These are phyloP conservation scores for Drosophila peninsularis DNA, from an alignment of 2,888 invertebrate species.

Conservation along the genomic window DNA sequence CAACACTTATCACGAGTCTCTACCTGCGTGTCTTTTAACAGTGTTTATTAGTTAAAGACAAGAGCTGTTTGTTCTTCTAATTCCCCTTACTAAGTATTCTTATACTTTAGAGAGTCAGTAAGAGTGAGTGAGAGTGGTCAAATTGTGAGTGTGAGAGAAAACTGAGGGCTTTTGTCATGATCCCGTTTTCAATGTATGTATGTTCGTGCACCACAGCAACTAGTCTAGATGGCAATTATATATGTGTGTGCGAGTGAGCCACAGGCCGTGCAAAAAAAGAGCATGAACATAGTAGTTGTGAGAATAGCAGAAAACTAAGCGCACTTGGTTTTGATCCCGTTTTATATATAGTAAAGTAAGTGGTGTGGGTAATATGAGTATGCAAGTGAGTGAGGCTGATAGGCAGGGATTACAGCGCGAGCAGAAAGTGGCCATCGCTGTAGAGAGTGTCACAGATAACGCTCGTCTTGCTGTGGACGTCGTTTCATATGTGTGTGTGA, in stretches of 20 bases:
- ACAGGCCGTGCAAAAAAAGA: background rate
- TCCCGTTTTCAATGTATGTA: background rate
- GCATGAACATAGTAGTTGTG: background rate
- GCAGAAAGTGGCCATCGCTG: constrained; percentile 4
- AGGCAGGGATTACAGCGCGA: constrained; percentile 1
- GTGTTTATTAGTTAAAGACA: too few species aligned
- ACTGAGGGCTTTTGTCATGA: background rate
- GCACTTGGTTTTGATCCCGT: constrained; percentile 3
- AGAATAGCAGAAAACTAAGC: constrained; percentile 1
- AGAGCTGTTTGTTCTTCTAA: too few species aligned
- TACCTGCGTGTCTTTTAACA: too few species aligned
- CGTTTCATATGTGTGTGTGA: background rate
- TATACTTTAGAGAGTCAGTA: background rate
- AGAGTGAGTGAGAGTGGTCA: background rate
- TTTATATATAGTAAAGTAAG: background rate
- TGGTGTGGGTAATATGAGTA: background rate
- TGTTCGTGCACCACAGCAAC: background rate
- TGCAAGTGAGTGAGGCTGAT: background rate
- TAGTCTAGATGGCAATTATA: background rate
- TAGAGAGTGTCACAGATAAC: constrained; percentile 4
- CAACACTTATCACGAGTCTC: background rate
- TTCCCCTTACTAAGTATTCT: background rate
- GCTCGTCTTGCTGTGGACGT: background rate
- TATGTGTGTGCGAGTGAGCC: background rate
- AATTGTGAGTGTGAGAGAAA: background rate